These are phyloP conservation scores for Halcyon leucocephala DNA, from an alignment of 2,797 vertebrate species.

Conservation along the genomic window DNA sequence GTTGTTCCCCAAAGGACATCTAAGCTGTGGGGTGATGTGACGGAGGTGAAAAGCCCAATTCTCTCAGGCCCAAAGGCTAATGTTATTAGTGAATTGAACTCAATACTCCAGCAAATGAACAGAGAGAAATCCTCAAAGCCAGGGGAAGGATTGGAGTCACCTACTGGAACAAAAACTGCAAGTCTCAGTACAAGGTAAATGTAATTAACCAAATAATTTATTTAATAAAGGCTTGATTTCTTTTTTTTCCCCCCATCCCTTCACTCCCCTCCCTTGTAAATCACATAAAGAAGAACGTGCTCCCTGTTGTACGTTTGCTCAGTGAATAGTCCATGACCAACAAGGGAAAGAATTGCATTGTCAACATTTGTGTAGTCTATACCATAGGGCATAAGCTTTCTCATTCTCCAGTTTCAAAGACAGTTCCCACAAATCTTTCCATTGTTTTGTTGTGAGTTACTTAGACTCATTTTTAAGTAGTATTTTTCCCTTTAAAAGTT, in stretches of 20 bases:
- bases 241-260: neutral
- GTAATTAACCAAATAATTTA: neutral
- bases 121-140: constrained; percentile 89
- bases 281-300: neutral
- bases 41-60: constrained; percentile 90
- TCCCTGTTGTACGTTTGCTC: neutral
- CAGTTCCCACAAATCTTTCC: neutral
- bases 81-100: constrained; percentile 97
- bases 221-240: neutral
- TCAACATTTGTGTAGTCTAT: neutral
- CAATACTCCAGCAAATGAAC: constrained; percentile 97
- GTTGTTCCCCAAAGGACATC: constrained; percentile 90
- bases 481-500: neutral
- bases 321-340: neutral
- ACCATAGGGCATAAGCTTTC: neutral
- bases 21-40: constrained; percentile 92
- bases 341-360: neutral
- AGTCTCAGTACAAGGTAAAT: constrained; percentile 90
- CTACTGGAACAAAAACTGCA: constrained; percentile 84
- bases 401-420: neutral
- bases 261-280: neutral
- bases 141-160: constrained; percentile 88
- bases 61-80: constrained; percentile 93
- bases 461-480: neutral
- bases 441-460: neutral